Conservation (phyloP, 1,140 invertebrate species). For the Anoplophora glabripennis region DNA sequence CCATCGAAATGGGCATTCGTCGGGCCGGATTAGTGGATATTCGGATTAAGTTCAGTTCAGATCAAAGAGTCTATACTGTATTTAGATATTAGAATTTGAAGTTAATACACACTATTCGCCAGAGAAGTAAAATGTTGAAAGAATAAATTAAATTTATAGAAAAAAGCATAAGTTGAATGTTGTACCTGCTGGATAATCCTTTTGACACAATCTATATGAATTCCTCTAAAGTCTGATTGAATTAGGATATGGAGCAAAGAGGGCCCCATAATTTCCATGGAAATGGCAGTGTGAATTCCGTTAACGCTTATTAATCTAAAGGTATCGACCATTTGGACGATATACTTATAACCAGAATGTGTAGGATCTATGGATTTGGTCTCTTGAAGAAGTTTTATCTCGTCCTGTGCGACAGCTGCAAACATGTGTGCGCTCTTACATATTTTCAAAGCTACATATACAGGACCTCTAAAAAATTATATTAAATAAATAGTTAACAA, state of each 20-base stretch:
- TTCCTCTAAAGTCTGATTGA: constrained; percentile 94
- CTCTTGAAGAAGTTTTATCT: constrained; percentile 94
- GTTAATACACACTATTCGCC: too few relatives aligned
- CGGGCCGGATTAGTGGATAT: too few relatives aligned
- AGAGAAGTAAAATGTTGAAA: too few relatives aligned
- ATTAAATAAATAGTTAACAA: constrained; percentile 9
- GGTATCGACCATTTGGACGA: constrained; percentile 94
- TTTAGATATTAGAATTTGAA: too few relatives aligned
- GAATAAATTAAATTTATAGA: background rate
- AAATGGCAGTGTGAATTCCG: constrained; percentile 94
- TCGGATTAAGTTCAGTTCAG: too few relatives aligned
- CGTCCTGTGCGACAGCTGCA: constrained; percentile 95
- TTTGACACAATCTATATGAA: constrained; percentile 91
- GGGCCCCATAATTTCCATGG: constrained; percentile 97
- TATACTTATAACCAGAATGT: constrained; percentile 88
- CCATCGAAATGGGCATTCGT: too few relatives aligned
- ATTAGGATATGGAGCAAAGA: constrained; percentile 97
- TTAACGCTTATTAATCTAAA: constrained; percentile 96
- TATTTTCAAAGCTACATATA: constrained; percentile 96
- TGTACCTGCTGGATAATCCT: constrained; percentile 89
- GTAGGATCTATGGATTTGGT: constrained; percentile 84
- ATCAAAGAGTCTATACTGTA: too few relatives aligned
- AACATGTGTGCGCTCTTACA: constrained; percentile 97
- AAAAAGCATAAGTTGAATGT: background rate
- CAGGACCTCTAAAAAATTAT: constrained; percentile 53